Evolutionary conservation across 2,888 invertebrate species (phyloP), one percentile per base, ranked within the genome.

Genomic region (Agriopis aurantiaria): DNA sequence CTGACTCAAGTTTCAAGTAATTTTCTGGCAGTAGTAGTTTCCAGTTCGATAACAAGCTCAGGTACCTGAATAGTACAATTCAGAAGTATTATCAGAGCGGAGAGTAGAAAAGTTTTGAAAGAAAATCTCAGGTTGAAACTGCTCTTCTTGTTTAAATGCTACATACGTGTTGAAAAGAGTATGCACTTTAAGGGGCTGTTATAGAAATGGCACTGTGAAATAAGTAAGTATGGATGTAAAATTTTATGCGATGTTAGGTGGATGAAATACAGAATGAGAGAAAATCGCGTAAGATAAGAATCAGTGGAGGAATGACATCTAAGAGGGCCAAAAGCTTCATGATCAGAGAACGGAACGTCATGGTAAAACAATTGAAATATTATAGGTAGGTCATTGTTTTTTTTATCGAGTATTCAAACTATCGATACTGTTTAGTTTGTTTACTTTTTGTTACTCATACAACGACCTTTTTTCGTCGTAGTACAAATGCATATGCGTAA

Each of bases 31-130:
- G 10, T 23, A 57, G 1, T 4, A 55, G 12, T 8, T 23, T 11
- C 7, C 9, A 7, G 14, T 12, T 14, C 14, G 14, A 61, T 12
- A 61, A 52, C 52, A 52, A 61, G 43, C 23, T 61, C 7, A 51
- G 41, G 12, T 43, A 43, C 41, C 52, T 5, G 14, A 51, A 17
- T 48, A 8, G 56, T 3, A 41, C 55, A n/a, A 56, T 48, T 45
- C n/a, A 8, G 9, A 51, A 61, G 51, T 59, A 49, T 52, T 41
- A 3, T 52, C 53, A 52, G 40, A 51, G 33, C 58, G 48, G 17
- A 61, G 56, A 67, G 60, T 33, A 17, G 64, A 59, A 67, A 69
- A 69, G 65, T 72, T 72, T 68, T 33, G 60, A 65, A 53, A 62
- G 68, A 65, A 68, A 68, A 58, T 58, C 68, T 65, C 48, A 49